Conservation (phyloP, 2,113 vertebrate species). For the Megaceryle torquata region DNA sequence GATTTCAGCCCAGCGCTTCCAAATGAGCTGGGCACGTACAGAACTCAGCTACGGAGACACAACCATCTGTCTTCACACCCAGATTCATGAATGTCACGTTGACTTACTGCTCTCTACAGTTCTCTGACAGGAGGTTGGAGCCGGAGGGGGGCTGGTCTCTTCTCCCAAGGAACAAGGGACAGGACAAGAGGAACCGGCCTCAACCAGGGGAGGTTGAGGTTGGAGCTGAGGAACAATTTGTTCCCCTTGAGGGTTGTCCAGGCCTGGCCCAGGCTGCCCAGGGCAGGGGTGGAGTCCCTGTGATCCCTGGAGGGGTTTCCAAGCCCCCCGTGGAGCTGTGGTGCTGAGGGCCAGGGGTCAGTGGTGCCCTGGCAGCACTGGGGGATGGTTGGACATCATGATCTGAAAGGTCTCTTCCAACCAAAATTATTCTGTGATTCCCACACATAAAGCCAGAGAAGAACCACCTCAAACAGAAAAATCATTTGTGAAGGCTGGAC, state of each 20-base stretch:
- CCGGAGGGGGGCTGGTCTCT: not conserved
- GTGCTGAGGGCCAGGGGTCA: too few relatives aligned
- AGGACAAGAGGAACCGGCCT: too few relatives aligned
- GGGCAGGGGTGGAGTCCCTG: too few relatives aligned
- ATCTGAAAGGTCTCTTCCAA: too few relatives aligned
- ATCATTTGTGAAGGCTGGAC: not conserved
- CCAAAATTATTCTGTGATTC: not conserved
- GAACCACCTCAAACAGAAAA: not conserved
- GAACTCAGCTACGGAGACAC: not conserved
- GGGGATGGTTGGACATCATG: too few relatives aligned
- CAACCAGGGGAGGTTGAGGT: not conserved
- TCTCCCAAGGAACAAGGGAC: not conserved
- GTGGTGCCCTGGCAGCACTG: too few relatives aligned
- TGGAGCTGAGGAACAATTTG: too few relatives aligned
- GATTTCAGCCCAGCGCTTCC: not conserved
- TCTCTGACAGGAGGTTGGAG: not conserved
- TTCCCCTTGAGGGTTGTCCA: too few relatives aligned
- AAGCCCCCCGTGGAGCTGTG: too few relatives aligned
- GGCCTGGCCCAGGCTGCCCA: too few relatives aligned
- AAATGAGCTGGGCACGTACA: not conserved
- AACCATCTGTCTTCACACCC: not conserved
- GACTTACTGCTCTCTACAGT: not conserved
- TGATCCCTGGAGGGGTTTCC: too few relatives aligned
- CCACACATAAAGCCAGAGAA: not conserved
- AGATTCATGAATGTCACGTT: not conserved